Base-by-base conservation (phyloP, 2,113 vertebrate species). In the Callipepla squamata region DNA sequence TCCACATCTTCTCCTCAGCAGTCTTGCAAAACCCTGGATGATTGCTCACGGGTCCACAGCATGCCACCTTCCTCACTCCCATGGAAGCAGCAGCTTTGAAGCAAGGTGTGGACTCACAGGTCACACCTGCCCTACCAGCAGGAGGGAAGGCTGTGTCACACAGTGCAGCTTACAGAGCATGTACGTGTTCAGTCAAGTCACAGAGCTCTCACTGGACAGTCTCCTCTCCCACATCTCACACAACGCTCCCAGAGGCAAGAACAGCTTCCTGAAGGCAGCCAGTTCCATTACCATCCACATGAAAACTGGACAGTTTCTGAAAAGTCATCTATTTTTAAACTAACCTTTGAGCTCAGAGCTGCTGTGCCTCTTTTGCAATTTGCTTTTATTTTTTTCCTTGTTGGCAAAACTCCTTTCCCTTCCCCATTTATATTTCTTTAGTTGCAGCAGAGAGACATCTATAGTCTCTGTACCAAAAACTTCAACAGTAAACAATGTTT, bases 291-390 rank as follows among this genome's bases (percentile, higher is more conserved):
- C 40, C 74, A 86, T 16, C n/a, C 62, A 62, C 30, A 38, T 3
- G 45, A 92, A 50, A 82, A 82, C 10, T 19, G 17, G 34, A 18
- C 19, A 62, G 80, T 66, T 78, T 88, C 76, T 82, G 50, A 70
- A 84, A 76, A 87, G 28, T 11, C 3, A 61, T 63, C 70, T 91
- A 53, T n/a, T 94, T 96, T 72, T 93, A 89, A 88, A 90, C 8
- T 74, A 79, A 91, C 38, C 47, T 93, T 78, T 89, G 42, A 90
- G 55, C 21, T 89, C 58, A 80, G 3, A 80, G 58, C 44, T 80
- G 40, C 42, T n/a, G 50, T 63, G 19, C 22, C 20, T 73, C 59
- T 70, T 82, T 70, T 82, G 19, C 55, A 50, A 76, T 20, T 26
- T 12, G 40, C 38, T 58, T 4, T 2, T 42, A 77, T 66, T 26